Percentiles rank a stretch among this genome's conserved stretches.
These are phyloP conservation scores for Geophilus truncorum DNA, from an alignment of 2,888 invertebrate species.

Conservation along the genomic window DNA sequence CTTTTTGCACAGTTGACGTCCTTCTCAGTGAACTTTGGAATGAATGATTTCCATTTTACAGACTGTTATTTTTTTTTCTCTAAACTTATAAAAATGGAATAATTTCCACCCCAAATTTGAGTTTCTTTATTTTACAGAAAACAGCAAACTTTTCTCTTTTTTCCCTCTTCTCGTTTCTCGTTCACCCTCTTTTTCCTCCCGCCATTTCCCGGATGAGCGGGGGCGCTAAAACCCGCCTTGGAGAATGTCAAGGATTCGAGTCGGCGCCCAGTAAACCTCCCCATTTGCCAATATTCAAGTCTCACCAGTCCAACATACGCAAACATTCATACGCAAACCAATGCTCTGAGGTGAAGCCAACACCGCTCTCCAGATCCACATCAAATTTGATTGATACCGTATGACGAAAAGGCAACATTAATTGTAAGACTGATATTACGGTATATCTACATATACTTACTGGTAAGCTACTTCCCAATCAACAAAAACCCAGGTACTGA, in stretches of 20 bases:
- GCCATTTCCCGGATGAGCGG: neutral
- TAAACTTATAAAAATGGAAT: too few species aligned
- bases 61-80: too few species aligned
- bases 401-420: too few species aligned
- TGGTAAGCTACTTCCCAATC: too few species aligned
- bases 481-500: too few species aligned
- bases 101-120: too few species aligned
- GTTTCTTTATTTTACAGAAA: neutral
- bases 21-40: too few species aligned
- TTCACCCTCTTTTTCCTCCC: neutral
- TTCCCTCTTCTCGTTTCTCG: neutral
- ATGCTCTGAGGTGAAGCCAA: neutral
- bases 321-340: neutral
- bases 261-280: neutral
- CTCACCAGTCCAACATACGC: neutral
- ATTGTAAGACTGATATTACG: too few species aligned
- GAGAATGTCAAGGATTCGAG: neutral
- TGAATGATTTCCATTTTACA: too few species aligned
- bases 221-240: neutral
- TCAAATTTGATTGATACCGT: too few species aligned
- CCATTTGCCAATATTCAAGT: neutral
- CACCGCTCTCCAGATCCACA: neutral
- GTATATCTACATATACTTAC: too few species aligned
- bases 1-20: too few species aligned
- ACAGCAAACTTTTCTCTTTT: neutral